Evolutionary conservation across 2,113 vertebrate species (phyloP).

Genomic region (Zingel zingel): DNA sequence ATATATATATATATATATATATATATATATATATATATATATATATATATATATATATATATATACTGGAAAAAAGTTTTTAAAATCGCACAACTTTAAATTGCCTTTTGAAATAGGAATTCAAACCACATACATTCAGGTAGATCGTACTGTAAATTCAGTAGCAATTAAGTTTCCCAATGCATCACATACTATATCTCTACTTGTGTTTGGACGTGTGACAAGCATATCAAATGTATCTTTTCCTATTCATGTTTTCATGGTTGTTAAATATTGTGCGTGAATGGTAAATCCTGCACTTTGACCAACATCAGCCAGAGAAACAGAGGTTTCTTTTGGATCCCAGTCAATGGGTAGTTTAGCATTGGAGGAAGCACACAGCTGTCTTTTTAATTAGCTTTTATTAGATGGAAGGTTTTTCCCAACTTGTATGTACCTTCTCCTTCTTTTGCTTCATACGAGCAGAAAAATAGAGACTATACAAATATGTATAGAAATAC

Average conservation of each 20-base stretch:
- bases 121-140: not conserved
- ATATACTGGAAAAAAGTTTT: not conserved
- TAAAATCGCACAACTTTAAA: not conserved
- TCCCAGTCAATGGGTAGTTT: not conserved
- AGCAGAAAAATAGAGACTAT: not conserved
- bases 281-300: not conserved
- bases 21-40: no score
- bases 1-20: not conserved
- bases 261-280: not conserved
- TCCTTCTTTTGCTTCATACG: not conserved
- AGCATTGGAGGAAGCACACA: not conserved
- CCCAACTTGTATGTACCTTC: no score
- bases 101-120: not conserved
- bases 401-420: not conserved
- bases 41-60: not conserved
- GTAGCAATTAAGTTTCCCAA: not conserved
- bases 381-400: not conserved
- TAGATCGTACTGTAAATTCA: not conserved
- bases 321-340: not conserved
- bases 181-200: not conserved
- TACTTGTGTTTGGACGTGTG: not conserved
- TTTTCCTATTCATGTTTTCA: constrained; percentile 6
- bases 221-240: not conserved
- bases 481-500: constrained; percentile 8
- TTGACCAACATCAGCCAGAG: not conserved